These are phyloP conservation scores for Austrolebias charrua DNA, from an alignment of 2,797 vertebrate genomes.

Conservation along the genomic window DNA sequence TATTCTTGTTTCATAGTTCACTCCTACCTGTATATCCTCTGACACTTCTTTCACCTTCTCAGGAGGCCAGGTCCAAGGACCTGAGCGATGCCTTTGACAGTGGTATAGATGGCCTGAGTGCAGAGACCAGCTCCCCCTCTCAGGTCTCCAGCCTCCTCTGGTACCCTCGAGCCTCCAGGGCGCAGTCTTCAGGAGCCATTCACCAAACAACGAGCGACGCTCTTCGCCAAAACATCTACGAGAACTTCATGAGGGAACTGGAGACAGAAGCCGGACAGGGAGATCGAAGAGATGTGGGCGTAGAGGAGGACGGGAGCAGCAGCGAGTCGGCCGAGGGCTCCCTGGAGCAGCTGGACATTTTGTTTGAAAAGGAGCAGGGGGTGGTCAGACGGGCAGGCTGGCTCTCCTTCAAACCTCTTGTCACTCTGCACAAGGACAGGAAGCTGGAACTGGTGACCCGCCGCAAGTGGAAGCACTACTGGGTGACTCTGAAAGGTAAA, in stretches of 20 bases:
- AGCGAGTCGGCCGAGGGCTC: slow-evolving; percentile 89
- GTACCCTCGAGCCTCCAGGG: slow-evolving; percentile 82
- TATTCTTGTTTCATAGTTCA: background rate
- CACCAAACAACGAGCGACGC: slow-evolving; percentile 80
- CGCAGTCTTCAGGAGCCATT: slow-evolving; percentile 82
- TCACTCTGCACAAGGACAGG: slow-evolving; percentile 92
- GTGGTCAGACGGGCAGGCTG: slow-evolving; percentile 93
- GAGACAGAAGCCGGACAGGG: slow-evolving; percentile 81
- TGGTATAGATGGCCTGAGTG: slow-evolving; percentile 85
- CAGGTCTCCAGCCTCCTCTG: slow-evolving; percentile 83
- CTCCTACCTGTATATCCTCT: fast-evolving
- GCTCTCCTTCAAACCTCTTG: slow-evolving; percentile 92
- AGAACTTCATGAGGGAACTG: slow-evolving; percentile 95
- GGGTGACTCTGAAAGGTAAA: slow-evolving; percentile 93
- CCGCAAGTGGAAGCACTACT: slow-evolving; percentile 94
- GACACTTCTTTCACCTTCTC: slow-evolving; percentile 5
- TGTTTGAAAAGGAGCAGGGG: slow-evolving; percentile 94
- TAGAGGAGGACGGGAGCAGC: slow-evolving; percentile 84
- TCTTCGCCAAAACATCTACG: slow-evolving; percentile 90
- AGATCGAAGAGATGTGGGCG: slow-evolving; percentile 83
- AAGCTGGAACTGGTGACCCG: slow-evolving; percentile 90
- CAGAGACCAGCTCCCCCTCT: slow-evolving; percentile 81
- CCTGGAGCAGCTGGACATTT: slow-evolving; percentile 88
- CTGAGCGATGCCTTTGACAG: slow-evolving; percentile 88
- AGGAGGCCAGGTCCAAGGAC: slow-evolving; percentile 91